Evolutionary conservation across 2,888 invertebrate species (phyloP), one percentile per base, ranked within the genome.

Genomic region (Nomada hirtipes): DNA sequence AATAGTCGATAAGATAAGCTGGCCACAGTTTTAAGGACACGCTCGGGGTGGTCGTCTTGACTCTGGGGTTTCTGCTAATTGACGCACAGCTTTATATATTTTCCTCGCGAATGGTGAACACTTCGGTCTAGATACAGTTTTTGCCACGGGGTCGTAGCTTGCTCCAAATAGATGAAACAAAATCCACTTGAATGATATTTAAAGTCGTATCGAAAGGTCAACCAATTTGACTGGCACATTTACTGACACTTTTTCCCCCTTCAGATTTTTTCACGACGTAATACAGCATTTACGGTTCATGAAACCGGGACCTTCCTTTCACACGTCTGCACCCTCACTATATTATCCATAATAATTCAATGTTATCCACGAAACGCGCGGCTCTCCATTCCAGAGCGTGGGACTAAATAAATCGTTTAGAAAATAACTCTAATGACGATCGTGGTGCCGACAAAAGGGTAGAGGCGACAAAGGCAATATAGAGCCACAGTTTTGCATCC

Each of bases 81-180:
- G 10, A 50, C 50, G 36, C 23, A 79, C 68, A 71, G 75, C 86
- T 86, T 82, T 76, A 77, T 82, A 73, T 72, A 83, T 71, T 80
- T 84, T 76, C 42, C 13, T 85, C 81, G 76, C 78, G 75, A 70
- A 76, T 74, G 76, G 77, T 89, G 80, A 82, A 85, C 84, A 82
- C 65, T 78, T 29, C 75, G 69, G 81, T 79, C 74, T 83, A 60
- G 52, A 82, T 47, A 71, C 82, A 76, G 83, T 81, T 61, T 64
- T 78, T 71, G 52, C 75, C 36, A 36, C 36, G 36, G 36, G 15
- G 15, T 10, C 47, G 11, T 13, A 15, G 13, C 47, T 47, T 3
- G 47, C 11, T 3, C 47, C 13, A 47, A 47, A 11, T 73, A 18
- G 63, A 86, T 85, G 68, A 26, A 13, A 26, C 68, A 18, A 65